Percentiles rank a stretch among this genome's conserved stretches.
These are phyloP conservation scores for Urocynchramus pylzowi DNA, from an alignment of 2,113 vertebrate species.

Conservation along the genomic window DNA sequence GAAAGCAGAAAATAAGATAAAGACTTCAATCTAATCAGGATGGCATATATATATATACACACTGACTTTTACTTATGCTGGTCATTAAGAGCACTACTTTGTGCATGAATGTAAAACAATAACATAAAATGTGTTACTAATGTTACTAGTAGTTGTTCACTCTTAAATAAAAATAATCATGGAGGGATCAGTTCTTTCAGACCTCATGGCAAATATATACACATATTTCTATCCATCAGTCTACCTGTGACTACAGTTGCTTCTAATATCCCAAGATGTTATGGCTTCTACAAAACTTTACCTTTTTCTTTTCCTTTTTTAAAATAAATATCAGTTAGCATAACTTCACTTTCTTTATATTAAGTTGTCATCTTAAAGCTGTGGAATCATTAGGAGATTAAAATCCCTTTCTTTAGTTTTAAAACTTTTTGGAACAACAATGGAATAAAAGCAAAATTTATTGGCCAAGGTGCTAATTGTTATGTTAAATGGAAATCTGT, in stretches of 20 bases:
- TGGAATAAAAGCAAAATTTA: neutral
- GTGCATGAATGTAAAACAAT: neutral
- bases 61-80: neutral
- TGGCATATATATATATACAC: neutral
- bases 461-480: neutral
- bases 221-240: neutral
- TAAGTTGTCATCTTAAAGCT: neutral
- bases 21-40: neutral
- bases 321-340: neutral
- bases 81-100: neutral
- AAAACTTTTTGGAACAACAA: neutral
- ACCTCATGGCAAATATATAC: neutral
- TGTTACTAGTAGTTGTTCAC: neutral
- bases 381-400: neutral
- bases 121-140: neutral
- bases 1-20: slow-evolving; percentile 10
- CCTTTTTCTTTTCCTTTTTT: neutral
- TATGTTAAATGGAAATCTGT: neutral
- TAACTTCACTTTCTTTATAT: neutral
- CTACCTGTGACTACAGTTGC: neutral
- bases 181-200: neutral
- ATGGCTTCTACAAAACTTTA: neutral
- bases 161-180: neutral
- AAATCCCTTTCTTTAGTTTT: neutral
- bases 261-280: neutral